Evolutionary conservation across 2,797 vertebrate genomes (phyloP).

Genomic region (Clarias fuscus): DNA sequence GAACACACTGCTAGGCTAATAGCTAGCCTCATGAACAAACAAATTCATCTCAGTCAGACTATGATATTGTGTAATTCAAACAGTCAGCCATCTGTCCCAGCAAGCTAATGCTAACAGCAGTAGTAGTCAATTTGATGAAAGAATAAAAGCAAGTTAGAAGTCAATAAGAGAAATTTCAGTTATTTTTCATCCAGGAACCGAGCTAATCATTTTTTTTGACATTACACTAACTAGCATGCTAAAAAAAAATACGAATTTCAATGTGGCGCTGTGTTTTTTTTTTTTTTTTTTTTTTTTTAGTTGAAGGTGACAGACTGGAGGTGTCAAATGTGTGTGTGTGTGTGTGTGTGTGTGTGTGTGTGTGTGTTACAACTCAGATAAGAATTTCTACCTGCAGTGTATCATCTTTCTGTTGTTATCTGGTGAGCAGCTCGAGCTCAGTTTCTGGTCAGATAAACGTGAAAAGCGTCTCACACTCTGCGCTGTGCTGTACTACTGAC

Average conservation of each 20-base stretch:
- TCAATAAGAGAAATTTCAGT: background rate
- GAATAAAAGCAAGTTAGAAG: background rate
- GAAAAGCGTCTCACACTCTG: slow-evolving; percentile 47
- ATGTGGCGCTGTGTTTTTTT: slow-evolving; percentile 22
- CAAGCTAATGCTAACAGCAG: background rate
- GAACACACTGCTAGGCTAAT: background rate
- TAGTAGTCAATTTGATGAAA: background rate
- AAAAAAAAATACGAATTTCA: too few species aligned
- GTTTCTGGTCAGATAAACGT: slow-evolving; percentile 58
- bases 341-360: slow-evolving; percentile 18
- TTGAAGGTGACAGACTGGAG: background rate
- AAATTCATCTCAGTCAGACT: background rate
- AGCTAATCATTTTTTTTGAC: background rate
- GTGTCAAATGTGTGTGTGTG: background rate
- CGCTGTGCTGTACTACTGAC: slow-evolving; percentile 48
- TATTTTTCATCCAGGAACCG: background rate
- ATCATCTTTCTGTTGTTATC: slow-evolving; percentile 57
- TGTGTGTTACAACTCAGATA: slow-evolving; percentile 2
- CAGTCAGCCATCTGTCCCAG: background rate
- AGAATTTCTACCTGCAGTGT: slow-evolving; percentile 28
- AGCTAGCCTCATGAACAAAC: background rate
- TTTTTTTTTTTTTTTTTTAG: slow-evolving; percentile 23
- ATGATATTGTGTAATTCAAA: background rate
- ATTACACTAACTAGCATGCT: background rate
- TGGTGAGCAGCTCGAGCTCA: slow-evolving; percentile 49